Conservation (phyloP, 1,140 invertebrate species). For the Odontomachus brunneus region DNA sequence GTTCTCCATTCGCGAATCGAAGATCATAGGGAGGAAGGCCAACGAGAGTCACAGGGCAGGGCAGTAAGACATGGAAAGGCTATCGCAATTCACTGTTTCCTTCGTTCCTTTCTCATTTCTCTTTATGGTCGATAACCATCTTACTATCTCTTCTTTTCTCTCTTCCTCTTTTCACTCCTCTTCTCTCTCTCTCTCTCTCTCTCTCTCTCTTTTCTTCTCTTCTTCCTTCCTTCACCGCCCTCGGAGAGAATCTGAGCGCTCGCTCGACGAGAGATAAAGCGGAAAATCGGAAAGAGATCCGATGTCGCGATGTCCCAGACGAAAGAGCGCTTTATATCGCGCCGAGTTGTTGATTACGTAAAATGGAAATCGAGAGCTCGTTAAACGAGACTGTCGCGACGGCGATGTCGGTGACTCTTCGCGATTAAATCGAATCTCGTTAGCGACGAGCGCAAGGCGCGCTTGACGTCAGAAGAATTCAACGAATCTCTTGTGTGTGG, state of each 20-base stretch:
- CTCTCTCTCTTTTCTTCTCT: neutral
- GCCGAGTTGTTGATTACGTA: constrained; percentile 22
- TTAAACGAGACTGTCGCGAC: constrained; percentile 32
- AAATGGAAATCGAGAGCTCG: constrained; percentile 32
- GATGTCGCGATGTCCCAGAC: constrained; percentile 22
- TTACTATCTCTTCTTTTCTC: constrained; percentile 29
- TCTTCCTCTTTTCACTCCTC: neutral
- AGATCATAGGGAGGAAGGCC: constrained; percentile 52
- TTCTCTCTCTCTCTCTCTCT: neutral
- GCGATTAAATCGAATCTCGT: constrained; percentile 1
- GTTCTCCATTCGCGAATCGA: neutral
- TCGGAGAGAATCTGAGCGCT: constrained; percentile 43
- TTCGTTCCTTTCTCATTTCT: constrained; percentile 42
- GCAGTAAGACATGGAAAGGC: constrained; percentile 74
- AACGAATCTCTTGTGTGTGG: neutral
- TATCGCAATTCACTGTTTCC: constrained; percentile 70
- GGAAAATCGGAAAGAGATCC: constrained; percentile 37
- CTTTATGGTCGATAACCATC: constrained; percentile 50
- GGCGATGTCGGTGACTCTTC: constrained; percentile 13
- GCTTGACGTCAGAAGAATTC: neutral
- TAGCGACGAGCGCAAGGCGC: neutral
- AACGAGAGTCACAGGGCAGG: constrained; percentile 72
- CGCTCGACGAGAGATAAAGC: constrained; percentile 37
- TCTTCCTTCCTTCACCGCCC: constrained; percentile 30
- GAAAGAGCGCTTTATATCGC: constrained; percentile 10